A percentile compares a stretch with the other conserved stretches of the same genome.
phyloP scores from a whole-genome alignment of 2,113 vertebrate genomes.

The Bufo gargarizans region DNA sequence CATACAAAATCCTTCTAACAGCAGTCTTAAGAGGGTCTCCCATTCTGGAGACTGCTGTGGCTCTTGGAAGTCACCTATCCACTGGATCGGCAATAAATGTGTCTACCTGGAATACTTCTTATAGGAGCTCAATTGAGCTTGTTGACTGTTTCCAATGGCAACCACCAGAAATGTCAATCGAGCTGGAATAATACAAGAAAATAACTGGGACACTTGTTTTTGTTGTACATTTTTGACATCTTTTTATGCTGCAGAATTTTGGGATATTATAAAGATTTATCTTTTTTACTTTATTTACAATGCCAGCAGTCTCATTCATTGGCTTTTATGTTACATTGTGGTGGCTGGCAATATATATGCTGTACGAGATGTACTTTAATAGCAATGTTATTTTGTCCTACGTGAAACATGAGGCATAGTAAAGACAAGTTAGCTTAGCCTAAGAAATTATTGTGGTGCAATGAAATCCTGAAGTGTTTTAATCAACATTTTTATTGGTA shows the following conservation, averaged over 20 bases:
- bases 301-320: conserved; percentile 38
- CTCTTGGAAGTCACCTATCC: background rate
- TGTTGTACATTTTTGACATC: conserved; percentile 15
- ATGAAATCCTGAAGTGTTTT: conserved; percentile 58
- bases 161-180: background rate
- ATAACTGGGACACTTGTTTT: background rate
- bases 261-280: conserved; percentile 51
- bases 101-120: background rate
- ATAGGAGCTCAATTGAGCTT: background rate
- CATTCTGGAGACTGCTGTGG: too few species aligned
- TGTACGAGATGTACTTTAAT: conserved; percentile 50
- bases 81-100: background rate
- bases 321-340: conserved; percentile 55
- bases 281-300: conserved; percentile 52
- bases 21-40: too few species aligned
- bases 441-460: conserved; percentile 48
- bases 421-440: conserved; percentile 54
- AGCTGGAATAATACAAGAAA: background rate
- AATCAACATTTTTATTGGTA: conserved; percentile 60
- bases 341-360: conserved; percentile 58
- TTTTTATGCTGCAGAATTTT: conserved; percentile 34
- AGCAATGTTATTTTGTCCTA: conserved; percentile 40
- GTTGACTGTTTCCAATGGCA: background rate
- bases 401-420: conserved; percentile 42
- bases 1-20: too few species aligned